A percentile compares a stretch with the other conserved stretches of the same genome.
Conservation (phyloP, 2,797 vertebrate genomes). For the Catharus ustulatus region DNA sequence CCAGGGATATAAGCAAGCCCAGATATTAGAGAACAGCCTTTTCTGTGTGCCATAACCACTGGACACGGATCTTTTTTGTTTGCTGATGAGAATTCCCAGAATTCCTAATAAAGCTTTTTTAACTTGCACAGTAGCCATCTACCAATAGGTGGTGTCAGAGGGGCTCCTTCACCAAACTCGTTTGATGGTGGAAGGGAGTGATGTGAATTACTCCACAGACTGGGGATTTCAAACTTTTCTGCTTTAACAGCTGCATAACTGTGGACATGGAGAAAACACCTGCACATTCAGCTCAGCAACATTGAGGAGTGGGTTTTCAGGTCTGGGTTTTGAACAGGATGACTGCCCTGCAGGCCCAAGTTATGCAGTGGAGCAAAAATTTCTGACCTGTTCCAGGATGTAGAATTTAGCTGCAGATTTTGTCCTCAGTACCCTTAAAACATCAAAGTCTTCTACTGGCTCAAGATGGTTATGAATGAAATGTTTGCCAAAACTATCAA, state of each 20-base stretch:
- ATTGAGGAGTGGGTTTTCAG: neutral
- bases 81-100: neutral
- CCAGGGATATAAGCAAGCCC: neutral
- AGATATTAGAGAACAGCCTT: neutral
- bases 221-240: neutral
- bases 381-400: neutral
- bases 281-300: neutral
- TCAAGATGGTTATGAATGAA: neutral
- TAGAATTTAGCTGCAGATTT: neutral
- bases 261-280: neutral
- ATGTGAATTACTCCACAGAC: rapidly evolving
- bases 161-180: rapidly evolving
- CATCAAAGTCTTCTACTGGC: neutral
- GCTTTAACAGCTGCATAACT: neutral
- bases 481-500: neutral
- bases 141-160: neutral
- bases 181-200: neutral
- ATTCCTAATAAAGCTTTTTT: neutral
- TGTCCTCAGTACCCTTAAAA: neutral
- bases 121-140: neutral
- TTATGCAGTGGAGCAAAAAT: neutral
- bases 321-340: neutral
- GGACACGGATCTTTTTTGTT: neutral
- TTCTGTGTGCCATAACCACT: neutral
- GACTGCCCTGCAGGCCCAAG: rapidly evolving